Base-by-base conservation (phyloP, 2,113 vertebrate genomes). In the Brachionichthys hirsutus region DNA sequence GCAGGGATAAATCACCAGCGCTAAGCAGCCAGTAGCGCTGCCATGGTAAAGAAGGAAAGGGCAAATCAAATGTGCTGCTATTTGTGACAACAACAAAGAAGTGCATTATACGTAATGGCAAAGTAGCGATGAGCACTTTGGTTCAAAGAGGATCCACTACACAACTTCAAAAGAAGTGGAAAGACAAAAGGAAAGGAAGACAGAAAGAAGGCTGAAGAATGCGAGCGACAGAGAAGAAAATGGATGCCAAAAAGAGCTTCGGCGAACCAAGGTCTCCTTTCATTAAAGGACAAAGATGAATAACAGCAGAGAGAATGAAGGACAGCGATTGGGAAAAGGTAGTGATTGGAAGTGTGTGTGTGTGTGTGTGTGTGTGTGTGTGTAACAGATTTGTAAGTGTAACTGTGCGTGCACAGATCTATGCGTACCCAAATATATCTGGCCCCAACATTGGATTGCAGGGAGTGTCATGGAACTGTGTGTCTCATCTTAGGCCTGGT, bases 1-100 rank as follows among this genome's bases (percentile, higher is more conserved):
- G 59, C 70, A 56, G 24, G 82, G 83, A 89, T 89, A 89, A 88
- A 88, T 88, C 82, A 81, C 65, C 60, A 70, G 41, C 48, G 54
- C 74, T 84, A 85, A 89, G 80, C 79, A 80, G 81, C 75, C 77
- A 66, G 62, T 74, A 67, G 79, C 68, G 69, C 62, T 74, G 71
- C 59, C 66, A 73, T 62, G 44, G 55, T 53, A 45, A 73, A 44
- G 59, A 65, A 34, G 43, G 38, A 70, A 17, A 72, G 69, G 70
- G 69, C 64, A 78, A 80, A 81, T 83, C 50, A 82, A 79, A 83
- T 78, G 48, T 48, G 63, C 66, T 58, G 56, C 75, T 57, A 74
- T 78, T 75, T 81, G 66, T 77, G 64, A 81, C 19, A 24, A 12
- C 3, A 5, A 19, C 6, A 48, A 73, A 73, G 75, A 57, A 71